Evolutionary conservation across 1,140 invertebrate genomes (phyloP).

Genomic region (Eurosta solidaginis): DNA sequence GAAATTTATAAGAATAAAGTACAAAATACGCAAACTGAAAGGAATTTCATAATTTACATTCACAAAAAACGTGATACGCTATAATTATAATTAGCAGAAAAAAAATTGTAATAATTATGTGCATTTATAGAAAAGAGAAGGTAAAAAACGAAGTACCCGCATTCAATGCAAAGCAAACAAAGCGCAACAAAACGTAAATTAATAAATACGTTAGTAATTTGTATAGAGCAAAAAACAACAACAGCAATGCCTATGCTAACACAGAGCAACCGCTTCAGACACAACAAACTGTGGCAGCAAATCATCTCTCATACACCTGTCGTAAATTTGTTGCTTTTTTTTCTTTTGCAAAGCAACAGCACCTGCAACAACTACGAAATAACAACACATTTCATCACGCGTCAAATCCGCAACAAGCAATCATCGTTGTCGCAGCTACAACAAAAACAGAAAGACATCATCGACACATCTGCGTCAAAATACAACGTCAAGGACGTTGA

Average conservation of each 20-base stretch:
- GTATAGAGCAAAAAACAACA: no score
- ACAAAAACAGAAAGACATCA: not conserved
- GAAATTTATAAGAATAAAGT: not conserved
- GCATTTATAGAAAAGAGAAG: not conserved
- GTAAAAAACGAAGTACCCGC: not conserved
- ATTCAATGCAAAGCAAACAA: no score
- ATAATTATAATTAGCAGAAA: not conserved
- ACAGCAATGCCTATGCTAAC: no score
- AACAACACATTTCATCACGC: not conserved
- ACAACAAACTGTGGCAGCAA: no score
- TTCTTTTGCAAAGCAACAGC: not conserved
- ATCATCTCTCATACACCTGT: no score
- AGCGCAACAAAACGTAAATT: no score
- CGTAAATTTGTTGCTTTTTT: not conserved
- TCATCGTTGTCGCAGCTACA: not conserved
- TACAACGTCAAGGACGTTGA: constrained; percentile 25
- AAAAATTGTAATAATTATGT: not conserved
- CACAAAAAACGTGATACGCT: not conserved
- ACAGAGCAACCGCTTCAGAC: no score
- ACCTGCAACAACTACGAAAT: not conserved
- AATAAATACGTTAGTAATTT: no score
- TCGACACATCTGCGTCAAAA: constrained; percentile 1
- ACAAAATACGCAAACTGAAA: not conserved
- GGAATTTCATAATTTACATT: constrained; percentile 9
- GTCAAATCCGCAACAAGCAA: not conserved